These are phyloP conservation scores for Microcebus lehilahytsara DNA, from an alignment of 2,113 vertebrate species.

Conservation along the genomic window DNA sequence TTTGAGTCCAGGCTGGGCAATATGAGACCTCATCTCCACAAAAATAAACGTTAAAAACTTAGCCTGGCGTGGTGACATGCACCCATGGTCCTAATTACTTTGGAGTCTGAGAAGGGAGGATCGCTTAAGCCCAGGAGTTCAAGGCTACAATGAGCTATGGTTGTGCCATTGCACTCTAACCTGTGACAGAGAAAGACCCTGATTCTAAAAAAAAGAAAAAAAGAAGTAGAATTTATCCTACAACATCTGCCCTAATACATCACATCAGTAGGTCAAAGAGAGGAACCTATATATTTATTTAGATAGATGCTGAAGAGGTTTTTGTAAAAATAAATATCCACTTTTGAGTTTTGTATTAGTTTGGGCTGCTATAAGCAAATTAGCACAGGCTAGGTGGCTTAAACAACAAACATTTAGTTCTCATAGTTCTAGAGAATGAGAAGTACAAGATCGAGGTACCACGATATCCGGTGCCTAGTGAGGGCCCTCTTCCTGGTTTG, in stretches of 20 bases:
- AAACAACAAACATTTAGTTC: not conserved
- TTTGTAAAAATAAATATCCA: slow-evolving; percentile 10
- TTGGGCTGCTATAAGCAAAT: not conserved
- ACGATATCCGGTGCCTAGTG: not conserved
- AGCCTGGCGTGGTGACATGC: not conserved
- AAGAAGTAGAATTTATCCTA: not conserved
- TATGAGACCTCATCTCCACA: not conserved
- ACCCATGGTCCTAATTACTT: not conserved
- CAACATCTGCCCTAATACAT: not conserved
- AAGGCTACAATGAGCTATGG: not conserved
- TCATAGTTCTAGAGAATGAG: not conserved
- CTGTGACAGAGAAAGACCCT: not conserved
- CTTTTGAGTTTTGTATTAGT: not conserved
- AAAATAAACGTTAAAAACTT: not conserved
- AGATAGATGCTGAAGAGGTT: not conserved
- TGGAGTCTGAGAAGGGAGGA: not conserved
- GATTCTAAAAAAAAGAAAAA: not conserved
- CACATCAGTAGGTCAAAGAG: not conserved
- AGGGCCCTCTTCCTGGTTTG: not conserved
- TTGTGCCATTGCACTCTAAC: not conserved
- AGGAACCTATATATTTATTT: not conserved
- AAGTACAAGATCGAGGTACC: not conserved
- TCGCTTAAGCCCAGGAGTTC: not conserved
- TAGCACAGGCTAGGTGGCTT: not conserved
- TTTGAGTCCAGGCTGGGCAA: not conserved